Evolutionary conservation across 2,888 invertebrate species (phyloP), one percentile per base, ranked within the genome.

Genomic region (Acholoe squamosa): DNA sequence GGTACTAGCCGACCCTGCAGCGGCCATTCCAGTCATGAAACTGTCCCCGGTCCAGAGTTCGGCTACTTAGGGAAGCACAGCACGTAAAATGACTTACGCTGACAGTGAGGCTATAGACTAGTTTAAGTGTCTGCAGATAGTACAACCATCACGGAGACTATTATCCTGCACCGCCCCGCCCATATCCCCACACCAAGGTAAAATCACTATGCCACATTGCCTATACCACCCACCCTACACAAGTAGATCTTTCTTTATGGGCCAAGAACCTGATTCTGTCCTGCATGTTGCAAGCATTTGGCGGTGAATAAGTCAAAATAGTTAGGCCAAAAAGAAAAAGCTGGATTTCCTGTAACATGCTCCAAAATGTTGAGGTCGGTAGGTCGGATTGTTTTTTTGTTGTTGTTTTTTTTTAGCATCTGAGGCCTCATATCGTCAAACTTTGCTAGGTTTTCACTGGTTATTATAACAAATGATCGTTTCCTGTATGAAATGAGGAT

Each of bases 281-380:
- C 25, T 71, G 28, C 71, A 71, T 71, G 28, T 71, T 71, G 71
- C 71, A 28, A 14, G 71, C 31, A 71, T 71, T 71, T 71, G 31
- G 28, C 71, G 71, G n/a, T 71, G 71, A 71, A 28, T 71, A 22
- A 71, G 71, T 71, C 71, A 71, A 71, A 71, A 28, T 71, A 71
- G 28, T 71, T 28, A n/a, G n/a, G n/a, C n/a, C n/a, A n/a, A n/a
- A n/a, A n/a, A n/a, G n/a, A n/a, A n/a, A n/a, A n/a, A n/a, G n/a
- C n/a, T n/a, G n/a, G n/a, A n/a, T n/a, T n/a, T n/a, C n/a, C n/a
- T n/a, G n/a, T n/a, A n/a, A n/a, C n/a, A n/a, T n/a, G n/a, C n/a
- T n/a, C n/a, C n/a, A n/a, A n/a, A n/a, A n/a, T n/a, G n/a, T n/a
- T n/a, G n/a, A n/a, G n/a, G n/a, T n/a, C n/a, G n/a, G n/a, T n/a